A percentile compares a stretch with the other conserved stretches of the same genome.
Evolutionary conservation across 2,888 invertebrate genomes (phyloP).

Genomic region (Zaprionus bogoriensis): DNA sequence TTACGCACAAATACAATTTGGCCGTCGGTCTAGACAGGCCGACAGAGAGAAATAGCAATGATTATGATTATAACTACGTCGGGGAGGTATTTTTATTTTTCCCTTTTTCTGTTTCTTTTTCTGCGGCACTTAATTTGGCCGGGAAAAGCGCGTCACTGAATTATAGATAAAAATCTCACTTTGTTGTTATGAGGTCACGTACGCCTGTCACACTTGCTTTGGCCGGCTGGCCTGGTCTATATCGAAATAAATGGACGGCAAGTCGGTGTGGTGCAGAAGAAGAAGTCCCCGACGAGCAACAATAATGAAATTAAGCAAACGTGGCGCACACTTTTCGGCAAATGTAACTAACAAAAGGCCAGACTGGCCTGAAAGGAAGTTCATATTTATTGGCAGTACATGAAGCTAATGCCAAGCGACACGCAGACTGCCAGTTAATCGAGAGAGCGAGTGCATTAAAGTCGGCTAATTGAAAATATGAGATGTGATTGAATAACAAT

Average conservation of each 20-base stretch:
- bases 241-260: background rate
- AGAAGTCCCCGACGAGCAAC: constrained; percentile 19
- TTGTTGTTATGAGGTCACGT: constrained; percentile 75
- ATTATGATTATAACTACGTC: constrained; percentile 39
- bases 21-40: constrained; percentile 69
- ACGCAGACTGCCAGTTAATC: constrained; percentile 52
- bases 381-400: constrained; percentile 71
- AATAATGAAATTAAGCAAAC: constrained; percentile 75
- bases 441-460: constrained; percentile 20
- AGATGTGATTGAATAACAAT: background rate
- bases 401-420: constrained; percentile 65
- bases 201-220: constrained; percentile 46
- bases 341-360: constrained; percentile 54
- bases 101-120: no score
- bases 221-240: background rate
- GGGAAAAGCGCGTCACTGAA: constrained; percentile 59
- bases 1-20: constrained; percentile 60
- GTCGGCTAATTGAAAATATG: constrained; percentile 23
- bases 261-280: constrained; percentile 1
- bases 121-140: constrained; percentile 36
- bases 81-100: background rate
- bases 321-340: constrained; percentile 58
- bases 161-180: constrained; percentile 77
- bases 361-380: constrained; percentile 37
- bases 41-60: constrained; percentile 28